A percentile compares a stretch with the other conserved stretches of the same genome.
These are phyloP conservation scores for Selenia dentaria DNA, from an alignment of 2,888 invertebrate species.

Conservation along the genomic window DNA sequence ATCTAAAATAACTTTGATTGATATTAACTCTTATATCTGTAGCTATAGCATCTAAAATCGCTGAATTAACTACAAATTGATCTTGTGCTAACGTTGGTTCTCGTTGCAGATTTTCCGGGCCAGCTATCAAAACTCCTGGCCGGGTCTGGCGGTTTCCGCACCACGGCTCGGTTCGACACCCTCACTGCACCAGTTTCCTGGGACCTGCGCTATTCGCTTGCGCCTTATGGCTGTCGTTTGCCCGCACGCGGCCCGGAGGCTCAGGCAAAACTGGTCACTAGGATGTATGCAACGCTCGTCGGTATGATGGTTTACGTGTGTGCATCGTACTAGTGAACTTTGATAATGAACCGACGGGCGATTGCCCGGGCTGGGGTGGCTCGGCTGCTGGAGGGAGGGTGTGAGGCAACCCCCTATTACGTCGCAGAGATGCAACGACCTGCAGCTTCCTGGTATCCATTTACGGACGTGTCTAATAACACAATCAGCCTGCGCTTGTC, in stretches of 20 bases:
- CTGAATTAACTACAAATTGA: constrained; percentile 30
- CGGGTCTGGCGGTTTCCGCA: constrained; percentile 61
- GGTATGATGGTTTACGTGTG: constrained; percentile 43
- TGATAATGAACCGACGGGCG: constrained; percentile 80
- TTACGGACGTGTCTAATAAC: constrained; percentile 29
- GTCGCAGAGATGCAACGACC: constrained; percentile 61
- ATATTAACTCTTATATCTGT: constrained; percentile 31
- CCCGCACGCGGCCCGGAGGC: constrained; percentile 42
- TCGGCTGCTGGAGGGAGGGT: constrained; percentile 25
- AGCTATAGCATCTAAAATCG: constrained; percentile 37
- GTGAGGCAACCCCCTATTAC: constrained; percentile 43
- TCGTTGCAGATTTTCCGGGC: constrained; percentile 71
- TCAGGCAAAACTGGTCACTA: constrained; percentile 34
- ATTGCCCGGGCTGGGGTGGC: constrained; percentile 58
- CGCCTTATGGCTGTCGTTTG: constrained; percentile 21
- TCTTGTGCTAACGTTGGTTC: constrained; percentile 51
- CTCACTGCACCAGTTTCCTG: constrained; percentile 42
- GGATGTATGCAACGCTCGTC: constrained; percentile 41
- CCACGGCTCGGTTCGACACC: constrained; percentile 59
- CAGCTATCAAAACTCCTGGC: constrained; percentile 66
- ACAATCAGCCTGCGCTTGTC: constrained; percentile 14
- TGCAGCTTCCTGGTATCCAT: constrained; percentile 40
- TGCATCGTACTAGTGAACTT: constrained; percentile 80
- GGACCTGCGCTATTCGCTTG: constrained; percentile 49
- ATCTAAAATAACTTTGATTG: neutral